Conservation (phyloP, 2,888 invertebrate genomes). For the Gryllus longicercus region DNA sequence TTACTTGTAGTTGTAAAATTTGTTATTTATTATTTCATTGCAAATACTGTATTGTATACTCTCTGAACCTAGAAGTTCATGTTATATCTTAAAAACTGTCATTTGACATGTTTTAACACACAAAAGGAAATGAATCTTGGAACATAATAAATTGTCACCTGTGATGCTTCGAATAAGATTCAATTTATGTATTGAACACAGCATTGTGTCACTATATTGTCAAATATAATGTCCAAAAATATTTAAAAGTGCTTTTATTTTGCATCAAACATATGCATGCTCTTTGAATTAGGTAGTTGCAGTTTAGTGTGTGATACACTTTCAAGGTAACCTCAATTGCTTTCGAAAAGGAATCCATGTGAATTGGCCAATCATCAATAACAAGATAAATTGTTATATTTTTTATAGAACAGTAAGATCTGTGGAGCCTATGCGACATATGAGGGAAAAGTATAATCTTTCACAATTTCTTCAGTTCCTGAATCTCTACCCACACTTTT, state of each 20-base stretch:
- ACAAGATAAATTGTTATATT: too few species aligned
- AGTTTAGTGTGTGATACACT: too few species aligned
- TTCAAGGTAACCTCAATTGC: too few species aligned
- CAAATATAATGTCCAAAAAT: not conserved
- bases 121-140: not conserved
- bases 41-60: not conserved
- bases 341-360: too few species aligned
- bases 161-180: not conserved
- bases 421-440: too few species aligned
- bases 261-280: too few species aligned
- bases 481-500: too few species aligned
- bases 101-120: not conserved
- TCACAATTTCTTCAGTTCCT: too few species aligned
- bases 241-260: not conserved
- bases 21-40: conserved; percentile 6
- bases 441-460: too few species aligned
- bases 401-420: too few species aligned
- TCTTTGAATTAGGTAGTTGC: too few species aligned
- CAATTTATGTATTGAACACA: not conserved
- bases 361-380: too few species aligned
- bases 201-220: not conserved
- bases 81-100: conserved; percentile 4
- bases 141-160: not conserved
- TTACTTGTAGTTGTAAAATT: not conserved
- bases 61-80: not conserved